Conservation (phyloP, 2,113 vertebrate species). For the Hyaena hyaena region DNA sequence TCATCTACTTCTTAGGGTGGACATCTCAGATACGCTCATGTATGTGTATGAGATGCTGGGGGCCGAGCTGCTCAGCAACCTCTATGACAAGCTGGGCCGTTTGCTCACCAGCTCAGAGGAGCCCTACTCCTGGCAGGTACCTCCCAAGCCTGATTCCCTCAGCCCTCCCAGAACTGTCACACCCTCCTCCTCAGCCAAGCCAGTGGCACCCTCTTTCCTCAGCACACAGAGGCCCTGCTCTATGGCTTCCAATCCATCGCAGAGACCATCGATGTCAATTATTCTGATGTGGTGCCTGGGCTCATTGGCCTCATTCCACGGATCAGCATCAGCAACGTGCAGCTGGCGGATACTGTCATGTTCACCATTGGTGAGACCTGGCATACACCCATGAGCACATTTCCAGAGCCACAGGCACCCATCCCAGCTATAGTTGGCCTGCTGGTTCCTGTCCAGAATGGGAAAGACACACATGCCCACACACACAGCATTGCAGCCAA, state of each 20-base stretch:
- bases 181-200: slow-evolving; percentile 49
- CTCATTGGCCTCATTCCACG: slow-evolving; percentile 98
- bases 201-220: slow-evolving; percentile 37
- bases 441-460: neutral
- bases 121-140: slow-evolving; percentile 97
- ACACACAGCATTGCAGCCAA: neutral
- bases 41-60: slow-evolving; percentile 99
- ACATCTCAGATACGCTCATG: slow-evolving; percentile 99
- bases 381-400: neutral
- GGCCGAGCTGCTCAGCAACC: slow-evolving; percentile 97
- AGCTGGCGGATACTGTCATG: slow-evolving; percentile 99
- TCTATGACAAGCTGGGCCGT: slow-evolving; percentile 98
- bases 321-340: slow-evolving; percentile 98
- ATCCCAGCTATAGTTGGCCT: neutral
- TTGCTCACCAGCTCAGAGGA: slow-evolving; percentile 96
- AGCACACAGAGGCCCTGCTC: slow-evolving; percentile 98
- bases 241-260: slow-evolving; percentile 99
- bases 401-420: neutral
- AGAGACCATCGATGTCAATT: slow-evolving; percentile 98
- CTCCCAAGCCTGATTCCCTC: slow-evolving; percentile 56
- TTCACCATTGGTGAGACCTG: slow-evolving; percentile 96
- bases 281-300: slow-evolving; percentile 98
- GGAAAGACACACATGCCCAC: neutral
- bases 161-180: slow-evolving; percentile 2
- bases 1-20: slow-evolving; percentile 90